Evolutionary conservation across 2,797 vertebrate genomes (phyloP).

Genomic region (Megaceryle alcyon): DNA sequence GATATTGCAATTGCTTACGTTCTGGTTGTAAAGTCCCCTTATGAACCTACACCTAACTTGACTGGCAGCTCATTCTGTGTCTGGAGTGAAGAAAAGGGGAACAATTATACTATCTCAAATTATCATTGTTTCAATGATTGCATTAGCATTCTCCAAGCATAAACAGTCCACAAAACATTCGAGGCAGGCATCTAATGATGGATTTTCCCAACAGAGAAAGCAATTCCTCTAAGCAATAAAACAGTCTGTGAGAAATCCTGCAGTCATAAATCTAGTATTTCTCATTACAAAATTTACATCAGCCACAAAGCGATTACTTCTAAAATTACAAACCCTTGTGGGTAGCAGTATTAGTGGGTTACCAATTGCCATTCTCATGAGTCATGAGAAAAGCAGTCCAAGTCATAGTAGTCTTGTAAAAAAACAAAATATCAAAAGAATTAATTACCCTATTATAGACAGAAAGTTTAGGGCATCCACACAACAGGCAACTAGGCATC

Average conservation of each 20-base stretch:
- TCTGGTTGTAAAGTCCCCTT: background rate
- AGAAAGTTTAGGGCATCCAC: constrained; percentile 1
- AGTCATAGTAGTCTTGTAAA: constrained; percentile 22
- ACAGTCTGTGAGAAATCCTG: constrained; percentile 61
- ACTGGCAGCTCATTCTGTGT: background rate
- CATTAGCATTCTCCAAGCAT: constrained; percentile 66
- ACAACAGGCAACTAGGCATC: background rate
- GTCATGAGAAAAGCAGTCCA: constrained; percentile 44
- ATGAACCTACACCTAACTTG: background rate
- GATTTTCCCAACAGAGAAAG: constrained; percentile 61
- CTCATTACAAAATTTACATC: constrained; percentile 71
- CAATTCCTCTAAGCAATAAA: constrained; percentile 69
- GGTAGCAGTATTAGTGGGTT: constrained; percentile 50
- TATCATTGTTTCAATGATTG: constrained; percentile 43
- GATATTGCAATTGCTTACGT: fast-evolving
- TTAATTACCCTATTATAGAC: background rate
- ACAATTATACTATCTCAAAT: constrained; percentile 54
- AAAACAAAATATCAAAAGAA: constrained; percentile 21
- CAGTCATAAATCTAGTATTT: constrained; percentile 68
- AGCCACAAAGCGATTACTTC: constrained; percentile 40
- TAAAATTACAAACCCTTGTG: constrained; percentile 60
- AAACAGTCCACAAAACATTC: constrained; percentile 44
- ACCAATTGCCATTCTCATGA: constrained; percentile 49
- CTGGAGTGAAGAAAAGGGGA: constrained; percentile 49
- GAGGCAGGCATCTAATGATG: constrained; percentile 57